A percentile compares a stretch with the other conserved stretches of the same genome.
phyloP scores from a whole-genome alignment of 2,888 invertebrate genomes.

The Gordius sp. region DNA sequence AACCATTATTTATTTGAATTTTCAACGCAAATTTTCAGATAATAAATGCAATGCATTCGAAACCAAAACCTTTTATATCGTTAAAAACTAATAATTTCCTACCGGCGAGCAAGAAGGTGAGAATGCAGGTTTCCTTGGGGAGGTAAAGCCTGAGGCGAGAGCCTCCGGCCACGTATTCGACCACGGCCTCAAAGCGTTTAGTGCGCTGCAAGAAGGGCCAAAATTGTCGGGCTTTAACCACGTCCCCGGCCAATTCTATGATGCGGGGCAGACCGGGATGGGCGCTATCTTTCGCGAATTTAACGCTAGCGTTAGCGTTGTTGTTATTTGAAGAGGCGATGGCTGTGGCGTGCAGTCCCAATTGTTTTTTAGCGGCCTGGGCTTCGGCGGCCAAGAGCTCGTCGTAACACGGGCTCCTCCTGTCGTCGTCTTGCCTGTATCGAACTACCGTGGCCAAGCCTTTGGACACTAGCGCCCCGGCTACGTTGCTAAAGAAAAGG shows the following conservation, averaged over 20 bases:
- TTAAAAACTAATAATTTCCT: constrained; percentile 21
- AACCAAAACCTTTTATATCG: background rate
- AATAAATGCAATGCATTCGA: too few relatives aligned
- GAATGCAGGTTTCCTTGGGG: constrained; percentile 69
- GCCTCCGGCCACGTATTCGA: constrained; percentile 87
- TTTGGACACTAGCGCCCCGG: constrained; percentile 65
- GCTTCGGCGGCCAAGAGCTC: constrained; percentile 66
- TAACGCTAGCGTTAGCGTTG: too few relatives aligned
- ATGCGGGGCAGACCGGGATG: too few relatives aligned
- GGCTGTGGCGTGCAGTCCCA: constrained; percentile 46
- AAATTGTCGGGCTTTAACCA: constrained; percentile 60
- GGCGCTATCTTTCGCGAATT: too few relatives aligned
- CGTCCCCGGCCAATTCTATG: constrained; percentile 25
- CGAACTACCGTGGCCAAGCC: constrained; percentile 72
- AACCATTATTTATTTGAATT: too few relatives aligned
- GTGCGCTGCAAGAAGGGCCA: constrained; percentile 71
- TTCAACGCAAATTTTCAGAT: too few relatives aligned
- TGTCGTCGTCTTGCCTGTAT: constrained; percentile 41
- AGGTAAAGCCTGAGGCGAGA: constrained; percentile 70
- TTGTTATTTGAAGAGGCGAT: too few relatives aligned
- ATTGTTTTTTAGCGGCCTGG: constrained; percentile 57
- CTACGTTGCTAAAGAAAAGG: constrained; percentile 45
- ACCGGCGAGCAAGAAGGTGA: constrained; percentile 68
- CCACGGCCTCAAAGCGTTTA: constrained; percentile 53
- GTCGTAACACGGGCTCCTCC: constrained; percentile 72